Evolutionary conservation across 2,888 invertebrate species (phyloP).

Genomic region (Aphidoletes aphidimyza): DNA sequence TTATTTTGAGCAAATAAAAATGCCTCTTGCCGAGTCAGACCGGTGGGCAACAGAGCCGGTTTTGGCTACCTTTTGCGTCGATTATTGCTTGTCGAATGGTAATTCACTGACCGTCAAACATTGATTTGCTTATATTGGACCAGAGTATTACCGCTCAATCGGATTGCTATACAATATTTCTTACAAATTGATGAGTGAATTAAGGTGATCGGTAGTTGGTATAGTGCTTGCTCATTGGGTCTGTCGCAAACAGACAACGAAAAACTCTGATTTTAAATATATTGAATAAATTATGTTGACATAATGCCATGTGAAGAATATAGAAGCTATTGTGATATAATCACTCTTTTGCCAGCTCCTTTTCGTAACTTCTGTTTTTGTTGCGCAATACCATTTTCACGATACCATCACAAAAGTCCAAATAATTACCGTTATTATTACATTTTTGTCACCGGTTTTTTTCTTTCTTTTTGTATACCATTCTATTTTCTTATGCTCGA

Average conservation of each 20-base stretch:
- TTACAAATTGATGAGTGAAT: not conserved
- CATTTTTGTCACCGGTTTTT: not conserved
- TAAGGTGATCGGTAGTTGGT: too few relatives aligned
- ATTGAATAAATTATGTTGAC: not conserved
- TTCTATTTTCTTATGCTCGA: too few relatives aligned
- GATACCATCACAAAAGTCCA: not conserved
- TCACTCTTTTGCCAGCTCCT: not conserved
- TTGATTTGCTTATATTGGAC: slow-evolving; percentile 9
- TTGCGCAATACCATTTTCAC: too few relatives aligned
- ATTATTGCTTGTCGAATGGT: slow-evolving; percentile 4
- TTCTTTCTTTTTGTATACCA: too few relatives aligned
- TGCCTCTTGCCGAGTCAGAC: too few relatives aligned
- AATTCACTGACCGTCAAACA: slow-evolving; percentile 29
- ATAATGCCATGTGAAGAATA: slow-evolving; percentile 20
- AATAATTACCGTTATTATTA: slow-evolving; percentile 3
- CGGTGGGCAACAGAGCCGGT: too few relatives aligned
- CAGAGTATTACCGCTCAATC: too few relatives aligned
- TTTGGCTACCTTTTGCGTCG: not conserved
- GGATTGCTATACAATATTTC: too few relatives aligned
- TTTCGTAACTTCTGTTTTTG: not conserved
- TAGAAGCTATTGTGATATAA: not conserved
- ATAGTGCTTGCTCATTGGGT: too few relatives aligned
- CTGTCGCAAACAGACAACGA: too few relatives aligned
- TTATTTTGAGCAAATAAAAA: slow-evolving; percentile 18
- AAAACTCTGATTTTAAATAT: too few relatives aligned